These are phyloP conservation scores for Lepidostoma basale DNA, from an alignment of 1,140 invertebrate genomes.

Conservation along the genomic window DNA sequence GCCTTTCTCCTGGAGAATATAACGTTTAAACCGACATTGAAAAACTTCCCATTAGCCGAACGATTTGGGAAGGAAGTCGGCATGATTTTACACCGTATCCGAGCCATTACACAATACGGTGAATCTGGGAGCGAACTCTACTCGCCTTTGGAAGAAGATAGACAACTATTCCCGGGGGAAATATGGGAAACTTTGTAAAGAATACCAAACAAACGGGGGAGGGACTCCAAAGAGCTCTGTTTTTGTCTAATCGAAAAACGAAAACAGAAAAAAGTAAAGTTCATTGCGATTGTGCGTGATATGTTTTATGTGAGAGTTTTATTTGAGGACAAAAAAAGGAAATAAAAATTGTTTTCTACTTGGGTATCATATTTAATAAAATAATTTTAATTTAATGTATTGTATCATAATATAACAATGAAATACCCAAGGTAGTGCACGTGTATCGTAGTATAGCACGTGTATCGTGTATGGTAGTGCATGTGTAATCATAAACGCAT, in stretches of 20 bases:
- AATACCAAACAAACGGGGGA: neutral
- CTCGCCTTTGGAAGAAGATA: slow-evolving; percentile 6
- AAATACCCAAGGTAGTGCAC: no score
- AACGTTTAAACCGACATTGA: neutral
- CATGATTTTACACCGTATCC: slow-evolving; percentile 10
- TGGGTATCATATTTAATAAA: no score
- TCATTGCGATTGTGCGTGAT: no score
- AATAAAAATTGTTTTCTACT: no score
- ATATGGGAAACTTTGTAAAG: slow-evolving; percentile 7
- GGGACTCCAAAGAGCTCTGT: neutral
- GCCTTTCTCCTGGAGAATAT: neutral
- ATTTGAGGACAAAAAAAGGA: no score
- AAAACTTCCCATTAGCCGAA: neutral
- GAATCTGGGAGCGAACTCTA: neutral
- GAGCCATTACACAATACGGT: slow-evolving; percentile 11
- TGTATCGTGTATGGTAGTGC: no score
- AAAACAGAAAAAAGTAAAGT: neutral
- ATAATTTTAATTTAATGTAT: no score
- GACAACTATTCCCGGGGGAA: slow-evolving; percentile 7
- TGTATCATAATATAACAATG: no score
- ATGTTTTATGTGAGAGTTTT: no score
- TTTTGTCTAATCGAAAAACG: slow-evolving; percentile 12
- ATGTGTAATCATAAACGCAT: no score
- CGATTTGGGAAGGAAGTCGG: slow-evolving; percentile 1
- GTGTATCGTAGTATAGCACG: no score